Evolutionary conservation across 2,113 vertebrate genomes (phyloP), one percentile per base, ranked within the genome.

Genomic region (Paedocypris sp.): DNA sequence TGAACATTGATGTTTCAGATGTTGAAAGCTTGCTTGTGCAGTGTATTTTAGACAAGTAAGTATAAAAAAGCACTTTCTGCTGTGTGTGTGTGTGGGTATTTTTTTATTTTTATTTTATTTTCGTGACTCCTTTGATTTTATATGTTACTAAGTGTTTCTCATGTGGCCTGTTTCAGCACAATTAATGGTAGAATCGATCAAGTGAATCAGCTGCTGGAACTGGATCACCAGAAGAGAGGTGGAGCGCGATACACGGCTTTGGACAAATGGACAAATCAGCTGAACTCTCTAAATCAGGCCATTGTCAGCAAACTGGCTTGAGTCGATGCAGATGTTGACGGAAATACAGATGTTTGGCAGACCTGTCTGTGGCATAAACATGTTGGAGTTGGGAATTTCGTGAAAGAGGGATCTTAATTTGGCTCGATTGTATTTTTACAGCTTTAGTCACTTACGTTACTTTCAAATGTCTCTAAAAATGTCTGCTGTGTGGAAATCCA

Each of bases 221-320:
- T 98, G 79, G 93, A 99, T 80, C 94, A 98, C 82, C 94, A 99
- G 88, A 97, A 97, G 81, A 88, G 95, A 81, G 93, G 94, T 19
- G 95, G 95, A 47, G 92, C 92, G 68, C 89, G 93, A 69, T 99
- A 99, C 83, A 93, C 90, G 75, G 92, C 94, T 2, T 87, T 99
- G 89, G 94, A 98, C 88, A 98, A 97, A 96, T 98, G 95, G 94
- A 99, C 93, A 85, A 97, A 97, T 90, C 94, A 98, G 81, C 90
- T 99, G 77, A 98, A 97, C 85, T 92, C 93, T 76, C 93, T 97
- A 83, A 98, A 98, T 87, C 95, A 97, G 85, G 94, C 94, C 75
- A 92, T 99, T 85, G 94, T 97, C 84, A 97, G 94, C 86, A 99
- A 99, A 76, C 86, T 99, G 85, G 96, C 95, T 88, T 99, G 86